phyloP scores from a whole-genome alignment of 2,888 invertebrate species.

The Lochmaea crataegi region DNA sequence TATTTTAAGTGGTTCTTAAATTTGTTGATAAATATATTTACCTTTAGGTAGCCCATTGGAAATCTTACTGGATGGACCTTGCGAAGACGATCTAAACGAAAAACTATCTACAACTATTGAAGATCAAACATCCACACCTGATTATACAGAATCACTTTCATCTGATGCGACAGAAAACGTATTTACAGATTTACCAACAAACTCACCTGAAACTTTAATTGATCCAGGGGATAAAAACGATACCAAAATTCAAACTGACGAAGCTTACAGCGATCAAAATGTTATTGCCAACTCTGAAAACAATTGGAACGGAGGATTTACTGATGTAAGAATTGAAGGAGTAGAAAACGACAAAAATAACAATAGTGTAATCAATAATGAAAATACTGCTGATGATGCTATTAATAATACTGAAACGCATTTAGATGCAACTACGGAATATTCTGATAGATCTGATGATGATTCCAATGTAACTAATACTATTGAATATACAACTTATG shows the following conservation, averaged over 20 bases:
- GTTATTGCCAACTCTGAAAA: neutral
- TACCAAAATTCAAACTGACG: neutral
- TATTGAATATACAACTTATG: too few species aligned
- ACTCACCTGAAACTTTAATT: neutral
- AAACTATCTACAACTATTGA: neutral
- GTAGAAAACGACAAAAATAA: neutral
- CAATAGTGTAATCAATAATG: neutral
- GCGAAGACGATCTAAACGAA: neutral
- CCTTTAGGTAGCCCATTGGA: neutral
- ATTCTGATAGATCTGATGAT: neutral
- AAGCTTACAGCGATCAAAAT: neutral
- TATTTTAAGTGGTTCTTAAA: too few species aligned
- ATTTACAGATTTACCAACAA: too few species aligned
- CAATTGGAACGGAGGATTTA: neutral
- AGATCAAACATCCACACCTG: neutral
- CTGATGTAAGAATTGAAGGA: neutral
- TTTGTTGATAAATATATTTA: neutral
- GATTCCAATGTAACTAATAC: too few species aligned
- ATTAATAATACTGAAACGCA: neutral
- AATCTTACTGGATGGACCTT: neutral
- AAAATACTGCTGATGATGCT: neutral
- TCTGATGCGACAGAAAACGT: too few species aligned
- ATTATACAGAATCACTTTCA: neutral
- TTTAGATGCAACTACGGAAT: neutral
- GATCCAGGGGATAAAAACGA: neutral